Percentiles rank a stretch among this genome's conserved stretches.
Evolutionary conservation across 64 coral and sea anemone species (phyloP).

Genomic region (Pocillopora verrucosa): DNA sequence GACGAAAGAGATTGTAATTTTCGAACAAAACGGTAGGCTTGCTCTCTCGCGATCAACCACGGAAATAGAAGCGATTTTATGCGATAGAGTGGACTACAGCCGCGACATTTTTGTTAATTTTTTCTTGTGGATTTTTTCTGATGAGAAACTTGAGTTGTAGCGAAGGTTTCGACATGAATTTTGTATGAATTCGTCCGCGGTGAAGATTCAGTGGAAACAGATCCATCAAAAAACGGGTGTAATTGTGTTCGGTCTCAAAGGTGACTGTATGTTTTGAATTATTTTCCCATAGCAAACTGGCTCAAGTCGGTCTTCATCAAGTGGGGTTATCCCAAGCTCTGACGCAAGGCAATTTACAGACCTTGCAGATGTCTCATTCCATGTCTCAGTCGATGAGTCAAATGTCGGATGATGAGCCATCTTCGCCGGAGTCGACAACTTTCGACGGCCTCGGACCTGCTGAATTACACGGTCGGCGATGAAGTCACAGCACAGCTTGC

Average conservation of each 20-base stretch:
- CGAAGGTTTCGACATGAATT: constrained; percentile 27
- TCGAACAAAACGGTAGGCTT: constrained; percentile 11
- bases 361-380: constrained; percentile 48
- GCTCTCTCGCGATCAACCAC: not conserved
- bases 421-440: constrained; percentile 91
- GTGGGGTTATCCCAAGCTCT: constrained; percentile 84
- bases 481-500: constrained; percentile 93
- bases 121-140: not conserved
- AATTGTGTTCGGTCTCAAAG: not conserved
- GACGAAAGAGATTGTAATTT: constrained; percentile 56
- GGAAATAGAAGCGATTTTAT: not conserved
- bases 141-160: not conserved
- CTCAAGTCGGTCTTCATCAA: constrained; percentile 83
- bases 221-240: constrained; percentile 14
- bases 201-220: constrained; percentile 42
- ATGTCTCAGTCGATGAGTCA: constrained; percentile 38
- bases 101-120: not conserved
- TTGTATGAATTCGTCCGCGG: constrained; percentile 41
- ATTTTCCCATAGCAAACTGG: constrained; percentile 81
- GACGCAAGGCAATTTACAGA: constrained; percentile 65
- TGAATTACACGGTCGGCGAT: constrained; percentile 80
- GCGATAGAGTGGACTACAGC: not conserved
- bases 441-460: constrained; percentile 93
- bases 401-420: constrained; percentile 84
- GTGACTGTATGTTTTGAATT: constrained; percentile 30